These are phyloP conservation scores for Poicephalus meyeri DNA, from an alignment of 2,113 vertebrate species.

Conservation along the genomic window DNA sequence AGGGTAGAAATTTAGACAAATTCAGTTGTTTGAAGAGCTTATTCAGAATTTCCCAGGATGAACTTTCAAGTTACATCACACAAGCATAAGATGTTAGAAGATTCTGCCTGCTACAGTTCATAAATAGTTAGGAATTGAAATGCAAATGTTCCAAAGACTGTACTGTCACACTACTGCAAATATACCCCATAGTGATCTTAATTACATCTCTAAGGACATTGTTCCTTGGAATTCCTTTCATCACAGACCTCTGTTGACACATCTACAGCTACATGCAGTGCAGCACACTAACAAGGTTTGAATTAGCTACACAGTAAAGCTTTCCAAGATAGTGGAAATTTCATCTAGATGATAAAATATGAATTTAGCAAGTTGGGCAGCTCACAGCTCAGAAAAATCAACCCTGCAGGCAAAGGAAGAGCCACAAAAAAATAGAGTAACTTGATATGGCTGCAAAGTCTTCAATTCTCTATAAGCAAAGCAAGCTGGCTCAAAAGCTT, in stretches of 20 bases:
- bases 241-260: neutral
- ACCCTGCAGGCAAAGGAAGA: neutral
- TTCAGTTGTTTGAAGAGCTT: neutral
- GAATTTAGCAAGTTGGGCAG: neutral
- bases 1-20: neutral
- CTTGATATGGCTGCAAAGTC: neutral
- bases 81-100: neutral
- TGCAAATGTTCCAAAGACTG: neutral
- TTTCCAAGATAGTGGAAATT: neutral
- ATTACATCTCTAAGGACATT: neutral
- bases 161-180: neutral
- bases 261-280: neutral
- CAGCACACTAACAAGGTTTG: neutral
- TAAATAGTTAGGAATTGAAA: neutral
- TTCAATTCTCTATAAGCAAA: neutral
- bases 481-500: neutral
- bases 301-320: neutral
- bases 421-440: neutral
- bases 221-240: neutral
- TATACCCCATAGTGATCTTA: neutral
- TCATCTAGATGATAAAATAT: constrained; percentile 2
- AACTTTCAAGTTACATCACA: neutral
- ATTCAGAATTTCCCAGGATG: neutral
- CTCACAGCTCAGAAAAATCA: neutral
- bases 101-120: neutral